A percentile compares a stretch with the other conserved stretches of the same genome.
These are phyloP conservation scores for Phortica okadai DNA, from an alignment of 2,888 invertebrate genomes.

Conservation along the genomic window DNA sequence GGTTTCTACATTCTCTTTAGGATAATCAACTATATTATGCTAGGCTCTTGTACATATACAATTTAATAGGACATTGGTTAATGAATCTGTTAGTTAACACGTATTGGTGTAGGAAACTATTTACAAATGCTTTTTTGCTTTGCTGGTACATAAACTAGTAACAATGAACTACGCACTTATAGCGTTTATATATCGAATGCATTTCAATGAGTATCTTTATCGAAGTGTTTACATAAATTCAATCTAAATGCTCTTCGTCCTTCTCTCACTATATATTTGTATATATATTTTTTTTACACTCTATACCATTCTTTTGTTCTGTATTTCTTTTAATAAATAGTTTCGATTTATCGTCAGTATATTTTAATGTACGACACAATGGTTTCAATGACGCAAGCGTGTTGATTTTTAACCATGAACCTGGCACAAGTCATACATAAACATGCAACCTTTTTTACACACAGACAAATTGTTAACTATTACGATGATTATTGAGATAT, in stretches of 20 bases:
- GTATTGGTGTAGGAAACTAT: conserved; percentile 14
- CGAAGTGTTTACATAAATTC: not conserved
- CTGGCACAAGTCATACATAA: no score
- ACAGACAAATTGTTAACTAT: not conserved
- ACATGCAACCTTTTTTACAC: no score
- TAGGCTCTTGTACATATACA: not conserved
- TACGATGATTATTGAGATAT: not conserved
- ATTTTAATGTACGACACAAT: not conserved
- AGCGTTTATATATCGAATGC: conserved; percentile 8
- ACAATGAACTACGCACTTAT: not conserved
- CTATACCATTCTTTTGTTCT: not conserved
- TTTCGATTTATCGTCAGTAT: no score
- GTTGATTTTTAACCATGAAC: not conserved
- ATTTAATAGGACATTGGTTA: not conserved
- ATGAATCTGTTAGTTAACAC: not conserved
- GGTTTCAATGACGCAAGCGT: not conserved
- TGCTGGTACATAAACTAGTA: conserved; percentile 27
- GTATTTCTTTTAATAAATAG: no score
- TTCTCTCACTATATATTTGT: not conserved
- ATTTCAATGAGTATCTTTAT: conserved; percentile 17
- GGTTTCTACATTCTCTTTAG: not conserved
- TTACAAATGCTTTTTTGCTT: not conserved
- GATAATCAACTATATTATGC: conserved; percentile 6
- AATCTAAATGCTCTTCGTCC: not conserved
- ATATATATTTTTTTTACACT: not conserved